Conservation (phyloP, 2,888 invertebrate species). For the Heliconius cydno region DNA sequence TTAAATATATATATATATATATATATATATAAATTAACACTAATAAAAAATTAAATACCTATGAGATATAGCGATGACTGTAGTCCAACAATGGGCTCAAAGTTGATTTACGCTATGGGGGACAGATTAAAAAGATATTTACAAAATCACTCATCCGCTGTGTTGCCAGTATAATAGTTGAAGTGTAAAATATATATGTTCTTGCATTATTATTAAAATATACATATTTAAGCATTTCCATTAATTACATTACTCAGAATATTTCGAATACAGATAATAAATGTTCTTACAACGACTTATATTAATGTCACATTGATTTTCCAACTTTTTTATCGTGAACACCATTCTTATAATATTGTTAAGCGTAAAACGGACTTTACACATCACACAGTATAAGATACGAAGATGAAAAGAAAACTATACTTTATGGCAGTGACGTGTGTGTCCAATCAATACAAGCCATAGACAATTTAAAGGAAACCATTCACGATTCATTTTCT, state of each 20-base stretch:
- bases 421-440: constrained; percentile 29
- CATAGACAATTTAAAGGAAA: constrained; percentile 31
- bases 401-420: background rate
- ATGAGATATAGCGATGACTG: constrained; percentile 83
- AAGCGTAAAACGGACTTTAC: constrained; percentile 25
- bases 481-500: constrained; percentile 21
- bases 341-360: constrained; percentile 11
- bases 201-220: constrained; percentile 35
- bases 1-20: constrained; percentile 50
- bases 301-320: constrained; percentile 13
- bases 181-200: constrained; percentile 36
- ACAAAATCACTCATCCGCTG: constrained; percentile 73
- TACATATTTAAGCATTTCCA: constrained; percentile 26
- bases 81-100: constrained; percentile 66
- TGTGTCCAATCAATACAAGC: constrained; percentile 23
- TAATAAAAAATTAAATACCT: constrained; percentile 80
- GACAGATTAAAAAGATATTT: constrained; percentile 76
- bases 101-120: constrained; percentile 78
- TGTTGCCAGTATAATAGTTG: constrained; percentile 58
- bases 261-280: constrained; percentile 53
- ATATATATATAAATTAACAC: constrained; percentile 67
- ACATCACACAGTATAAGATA: constrained; percentile 22
- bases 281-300: constrained; percentile 26
- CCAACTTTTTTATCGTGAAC: constrained; percentile 1
- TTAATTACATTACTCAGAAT: constrained; percentile 47